A percentile compares a stretch with the other conserved stretches of the same genome.
phyloP scores from a whole-genome alignment of 2,888 invertebrate genomes.

The Andricus quercusramuli region DNA sequence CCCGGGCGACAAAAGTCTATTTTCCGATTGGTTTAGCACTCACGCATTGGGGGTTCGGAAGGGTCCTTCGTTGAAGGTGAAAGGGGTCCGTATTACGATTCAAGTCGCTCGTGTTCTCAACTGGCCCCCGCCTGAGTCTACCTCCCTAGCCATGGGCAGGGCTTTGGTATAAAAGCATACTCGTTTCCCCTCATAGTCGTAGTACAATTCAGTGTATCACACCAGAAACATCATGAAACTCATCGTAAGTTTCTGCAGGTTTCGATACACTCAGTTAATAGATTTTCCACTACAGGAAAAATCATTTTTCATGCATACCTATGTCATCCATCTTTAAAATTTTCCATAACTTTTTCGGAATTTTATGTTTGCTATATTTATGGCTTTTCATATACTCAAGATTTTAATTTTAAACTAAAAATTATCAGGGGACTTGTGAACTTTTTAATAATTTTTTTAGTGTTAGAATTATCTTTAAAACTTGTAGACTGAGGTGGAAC shows the following conservation, averaged over 20 bases:
- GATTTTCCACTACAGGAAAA: not conserved
- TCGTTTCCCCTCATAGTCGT: slow-evolving; percentile 72
- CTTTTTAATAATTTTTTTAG: no score
- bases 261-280: slow-evolving; percentile 1
- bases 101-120: slow-evolving; percentile 55
- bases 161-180: slow-evolving; percentile 77
- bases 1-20: not conserved
- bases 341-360: not conserved
- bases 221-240: slow-evolving; percentile 77
- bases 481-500: no score
- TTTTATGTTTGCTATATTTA: not conserved
- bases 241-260: slow-evolving; percentile 71
- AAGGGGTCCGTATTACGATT: slow-evolving; percentile 72
- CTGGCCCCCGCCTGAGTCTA: slow-evolving; percentile 72
- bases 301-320: not conserved
- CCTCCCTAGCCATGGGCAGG: slow-evolving; percentile 71
- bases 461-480: no score
- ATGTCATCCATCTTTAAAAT: not conserved
- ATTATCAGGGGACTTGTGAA: no score
- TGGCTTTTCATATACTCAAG: not conserved
- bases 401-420: not conserved
- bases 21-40: not conserved
- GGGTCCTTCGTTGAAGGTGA: slow-evolving; percentile 70
- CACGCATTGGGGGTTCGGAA: slow-evolving; percentile 66
- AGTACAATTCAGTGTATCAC: slow-evolving; percentile 74